These are phyloP conservation scores for Herpailurus yagouaroundi DNA, from an alignment of 2,113 vertebrate genomes.

Conservation along the genomic window DNA sequence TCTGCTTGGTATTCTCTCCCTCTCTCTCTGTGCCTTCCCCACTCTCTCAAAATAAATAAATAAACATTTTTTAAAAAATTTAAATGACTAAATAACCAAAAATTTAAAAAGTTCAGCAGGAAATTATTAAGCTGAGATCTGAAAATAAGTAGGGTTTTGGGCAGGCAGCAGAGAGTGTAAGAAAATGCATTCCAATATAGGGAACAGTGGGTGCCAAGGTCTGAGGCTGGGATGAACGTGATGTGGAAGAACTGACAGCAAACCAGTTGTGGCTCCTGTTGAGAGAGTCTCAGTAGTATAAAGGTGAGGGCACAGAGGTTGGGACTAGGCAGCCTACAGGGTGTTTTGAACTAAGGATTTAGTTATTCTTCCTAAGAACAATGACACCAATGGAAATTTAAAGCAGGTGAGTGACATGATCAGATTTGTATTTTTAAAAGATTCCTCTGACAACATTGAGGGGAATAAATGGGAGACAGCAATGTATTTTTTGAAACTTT, in stretches of 20 bases:
- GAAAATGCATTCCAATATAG: neutral
- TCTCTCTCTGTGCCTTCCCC: no score
- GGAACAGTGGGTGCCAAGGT: neutral
- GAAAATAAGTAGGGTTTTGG: neutral
- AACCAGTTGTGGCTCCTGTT: neutral
- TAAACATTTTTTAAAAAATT: neutral
- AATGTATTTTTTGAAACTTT: slow-evolving; percentile 9
- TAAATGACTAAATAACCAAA: no score
- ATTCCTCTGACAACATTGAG: neutral
- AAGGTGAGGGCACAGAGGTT: neutral
- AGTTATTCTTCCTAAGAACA: neutral
- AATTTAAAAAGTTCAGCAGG: neutral
- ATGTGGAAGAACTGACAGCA: neutral
- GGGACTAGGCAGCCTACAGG: neutral
- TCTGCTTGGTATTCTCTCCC: no score
- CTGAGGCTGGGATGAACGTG: neutral
- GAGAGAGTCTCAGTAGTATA: neutral
- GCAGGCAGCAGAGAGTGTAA: neutral
- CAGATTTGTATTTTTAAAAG: slow-evolving; percentile 21
- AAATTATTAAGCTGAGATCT: neutral
- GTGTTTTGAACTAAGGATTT: neutral
- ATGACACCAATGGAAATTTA: neutral
- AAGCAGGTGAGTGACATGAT: neutral
- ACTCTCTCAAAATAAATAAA: no score
- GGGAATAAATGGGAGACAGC: neutral